Conservation (phyloP, 2,888 invertebrate species). For the Aphidoletes aphidimyza region DNA sequence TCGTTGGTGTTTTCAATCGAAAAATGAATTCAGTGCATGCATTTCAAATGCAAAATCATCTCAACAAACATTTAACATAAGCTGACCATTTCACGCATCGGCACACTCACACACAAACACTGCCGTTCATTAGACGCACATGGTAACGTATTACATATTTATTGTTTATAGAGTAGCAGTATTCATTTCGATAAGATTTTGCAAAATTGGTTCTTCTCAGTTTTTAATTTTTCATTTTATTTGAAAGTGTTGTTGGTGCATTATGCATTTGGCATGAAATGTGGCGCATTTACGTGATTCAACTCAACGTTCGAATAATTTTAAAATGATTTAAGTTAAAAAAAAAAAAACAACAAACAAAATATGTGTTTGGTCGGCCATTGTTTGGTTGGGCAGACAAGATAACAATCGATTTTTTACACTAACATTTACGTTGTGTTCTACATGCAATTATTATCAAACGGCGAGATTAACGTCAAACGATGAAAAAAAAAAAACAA, state of each 20-base stretch:
- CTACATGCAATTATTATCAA: slow-evolving; percentile 29
- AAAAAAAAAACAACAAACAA: too few species aligned
- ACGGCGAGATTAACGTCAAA: background rate
- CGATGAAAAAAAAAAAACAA: too few species aligned
- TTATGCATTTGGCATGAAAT: background rate
- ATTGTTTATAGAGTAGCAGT: too few species aligned
- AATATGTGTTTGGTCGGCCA: background rate
- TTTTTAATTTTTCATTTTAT: background rate
- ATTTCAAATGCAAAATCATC: background rate
- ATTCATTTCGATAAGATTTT: too few species aligned
- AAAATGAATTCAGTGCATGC: slow-evolving; percentile 3
- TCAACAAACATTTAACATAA: too few species aligned
- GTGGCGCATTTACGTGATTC: background rate
- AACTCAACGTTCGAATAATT: background rate
- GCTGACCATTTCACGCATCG: background rate
- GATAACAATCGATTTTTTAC: background rate
- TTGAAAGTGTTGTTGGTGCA: background rate
- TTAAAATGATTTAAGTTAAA: too few species aligned
- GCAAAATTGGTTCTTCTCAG: background rate
- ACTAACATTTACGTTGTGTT: background rate
- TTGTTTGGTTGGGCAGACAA: background rate
- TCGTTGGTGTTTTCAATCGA: background rate
- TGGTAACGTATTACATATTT: slow-evolving; percentile 1
- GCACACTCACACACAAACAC: background rate
- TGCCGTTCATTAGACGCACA: background rate